Percentiles rank a stretch among this genome's conserved stretches.
These are phyloP conservation scores for Dinothrombium tinctorium DNA, from an alignment of 1,140 invertebrate genomes.

Conservation along the genomic window DNA sequence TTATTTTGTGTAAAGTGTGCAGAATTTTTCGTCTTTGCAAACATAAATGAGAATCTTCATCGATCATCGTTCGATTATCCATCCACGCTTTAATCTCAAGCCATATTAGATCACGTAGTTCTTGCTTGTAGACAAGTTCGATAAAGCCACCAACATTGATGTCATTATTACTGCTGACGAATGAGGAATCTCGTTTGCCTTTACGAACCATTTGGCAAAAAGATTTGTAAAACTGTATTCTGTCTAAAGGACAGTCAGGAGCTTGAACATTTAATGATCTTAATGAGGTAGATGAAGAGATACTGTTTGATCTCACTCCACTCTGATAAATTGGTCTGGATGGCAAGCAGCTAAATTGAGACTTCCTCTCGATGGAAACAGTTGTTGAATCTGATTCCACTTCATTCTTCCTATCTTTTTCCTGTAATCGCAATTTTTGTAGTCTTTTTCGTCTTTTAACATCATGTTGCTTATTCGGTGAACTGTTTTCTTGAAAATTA, in stretches of 20 bases:
- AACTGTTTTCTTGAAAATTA: not conserved
- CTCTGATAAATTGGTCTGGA: not conserved
- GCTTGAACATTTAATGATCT: not conserved
- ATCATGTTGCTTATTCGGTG: not conserved
- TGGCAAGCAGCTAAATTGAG: slow-evolving; percentile 1
- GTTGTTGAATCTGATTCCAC: not conserved
- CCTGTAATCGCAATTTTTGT: not conserved
- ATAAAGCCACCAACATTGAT: not conserved
- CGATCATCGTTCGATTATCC: not conserved
- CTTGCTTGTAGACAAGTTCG: slow-evolving; percentile 1
- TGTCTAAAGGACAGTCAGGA: not conserved
- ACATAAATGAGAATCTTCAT: not conserved
- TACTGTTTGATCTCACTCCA: not conserved
- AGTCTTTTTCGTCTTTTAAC: not conserved
- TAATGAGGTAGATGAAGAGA: no score
- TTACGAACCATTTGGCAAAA: not conserved
- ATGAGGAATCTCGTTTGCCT: not conserved
- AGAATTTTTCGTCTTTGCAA: not conserved
- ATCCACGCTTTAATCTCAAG: not conserved
- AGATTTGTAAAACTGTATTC: not conserved
- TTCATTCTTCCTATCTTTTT: not conserved
- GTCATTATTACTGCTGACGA: not conserved
- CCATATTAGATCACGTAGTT: slow-evolving; percentile 2
- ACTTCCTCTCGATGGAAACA: not conserved
- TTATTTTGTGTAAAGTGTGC: not conserved